Conservation (phyloP, 1,140 invertebrate species). For the Hyphantria cunea region DNA sequence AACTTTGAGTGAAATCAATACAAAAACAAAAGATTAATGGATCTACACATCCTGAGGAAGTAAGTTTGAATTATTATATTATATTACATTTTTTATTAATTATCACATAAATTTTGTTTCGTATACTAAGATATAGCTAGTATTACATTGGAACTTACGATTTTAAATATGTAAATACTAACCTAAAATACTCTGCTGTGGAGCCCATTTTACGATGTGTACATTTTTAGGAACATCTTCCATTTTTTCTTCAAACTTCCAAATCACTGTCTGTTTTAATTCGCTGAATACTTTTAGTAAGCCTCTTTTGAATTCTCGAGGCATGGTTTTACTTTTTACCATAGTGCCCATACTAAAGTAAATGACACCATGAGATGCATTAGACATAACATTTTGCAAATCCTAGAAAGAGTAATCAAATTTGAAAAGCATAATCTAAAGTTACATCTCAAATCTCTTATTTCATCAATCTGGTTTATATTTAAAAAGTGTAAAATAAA, state of each 20-base stretch:
- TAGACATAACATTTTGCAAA: slow-evolving; percentile 80
- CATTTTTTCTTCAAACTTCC: slow-evolving; percentile 47
- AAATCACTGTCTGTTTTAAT: slow-evolving; percentile 83
- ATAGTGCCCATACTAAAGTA: slow-evolving; percentile 85
- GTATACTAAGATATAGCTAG: too few relatives aligned
- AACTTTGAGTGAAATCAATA: too few relatives aligned
- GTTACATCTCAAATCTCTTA: too few relatives aligned
- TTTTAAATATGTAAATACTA: background rate
- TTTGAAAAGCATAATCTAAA: too few relatives aligned
- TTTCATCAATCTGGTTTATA: too few relatives aligned
- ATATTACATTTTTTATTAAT: too few relatives aligned
- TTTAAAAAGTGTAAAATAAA: too few relatives aligned
- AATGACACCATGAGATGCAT: slow-evolving; percentile 80
- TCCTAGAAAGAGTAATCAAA: slow-evolving; percentile 41
- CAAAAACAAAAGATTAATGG: too few relatives aligned
- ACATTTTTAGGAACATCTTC: slow-evolving; percentile 41
- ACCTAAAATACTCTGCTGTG: slow-evolving; percentile 35
- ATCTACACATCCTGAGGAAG: too few relatives aligned
- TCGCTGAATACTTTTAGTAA: slow-evolving; percentile 78
- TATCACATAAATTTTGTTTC: too few relatives aligned
- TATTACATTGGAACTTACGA: too few relatives aligned
- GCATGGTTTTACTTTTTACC: slow-evolving; percentile 77
- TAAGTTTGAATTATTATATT: too few relatives aligned
- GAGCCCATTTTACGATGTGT: slow-evolving; percentile 43
- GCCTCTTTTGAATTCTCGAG: slow-evolving; percentile 58